A percentile compares a stretch with the other conserved stretches of the same genome.
Conservation (phyloP, 2,888 invertebrate species). For the Leptinotarsa haldemani region DNA sequence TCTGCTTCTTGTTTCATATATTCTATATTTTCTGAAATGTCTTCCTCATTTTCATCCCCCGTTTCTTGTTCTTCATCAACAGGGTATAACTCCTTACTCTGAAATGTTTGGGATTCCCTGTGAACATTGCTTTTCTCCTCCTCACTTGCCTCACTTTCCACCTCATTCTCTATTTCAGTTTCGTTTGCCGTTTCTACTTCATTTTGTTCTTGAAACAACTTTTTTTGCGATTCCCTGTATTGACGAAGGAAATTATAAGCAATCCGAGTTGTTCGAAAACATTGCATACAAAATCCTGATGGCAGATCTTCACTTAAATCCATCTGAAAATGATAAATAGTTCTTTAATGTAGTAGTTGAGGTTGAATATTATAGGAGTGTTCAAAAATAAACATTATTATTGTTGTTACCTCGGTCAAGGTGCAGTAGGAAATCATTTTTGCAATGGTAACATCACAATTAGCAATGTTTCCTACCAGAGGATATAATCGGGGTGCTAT, state of each 20-base stretch:
- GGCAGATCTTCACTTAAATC: conserved; percentile 1
- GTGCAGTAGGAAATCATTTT: conserved; percentile 10
- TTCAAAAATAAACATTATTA: too few relatives aligned
- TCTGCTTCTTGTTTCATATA: background rate
- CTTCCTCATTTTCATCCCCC: background rate
- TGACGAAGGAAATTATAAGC: conserved; percentile 9
- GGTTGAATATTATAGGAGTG: background rate
- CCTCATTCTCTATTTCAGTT: background rate
- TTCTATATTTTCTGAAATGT: background rate
- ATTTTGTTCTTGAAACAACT: background rate
- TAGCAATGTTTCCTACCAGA: background rate
- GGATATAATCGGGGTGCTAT: conserved; percentile 1
- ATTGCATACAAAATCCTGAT: conserved; percentile 1
- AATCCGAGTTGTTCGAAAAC: conserved; percentile 11
- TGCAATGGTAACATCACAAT: conserved; percentile 13
- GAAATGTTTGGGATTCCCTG: too few relatives aligned
- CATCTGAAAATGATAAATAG: background rate
- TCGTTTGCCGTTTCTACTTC: background rate
- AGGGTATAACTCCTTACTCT: too few relatives aligned
- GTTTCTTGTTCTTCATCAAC: background rate
- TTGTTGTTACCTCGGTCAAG: background rate
- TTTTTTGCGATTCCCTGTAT: conserved; percentile 5
- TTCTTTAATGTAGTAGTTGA: background rate
- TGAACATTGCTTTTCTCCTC: background rate
- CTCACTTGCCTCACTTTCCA: background rate